Conservation (phyloP, 2,888 invertebrate genomes). For the Caenorhabditis virilis region DNA sequence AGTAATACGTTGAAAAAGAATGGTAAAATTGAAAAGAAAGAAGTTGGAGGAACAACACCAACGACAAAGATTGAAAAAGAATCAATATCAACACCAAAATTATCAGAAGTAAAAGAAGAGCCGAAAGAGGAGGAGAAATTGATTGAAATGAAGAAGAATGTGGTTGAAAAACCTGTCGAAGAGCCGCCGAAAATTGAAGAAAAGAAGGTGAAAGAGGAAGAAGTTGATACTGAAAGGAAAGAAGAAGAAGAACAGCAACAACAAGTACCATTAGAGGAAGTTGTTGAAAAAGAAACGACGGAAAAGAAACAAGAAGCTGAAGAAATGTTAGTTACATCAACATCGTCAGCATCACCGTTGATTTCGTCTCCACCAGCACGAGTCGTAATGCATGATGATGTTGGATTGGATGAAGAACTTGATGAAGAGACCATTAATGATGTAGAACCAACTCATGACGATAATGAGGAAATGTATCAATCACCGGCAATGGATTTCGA, state of each 20-base stretch:
- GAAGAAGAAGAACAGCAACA: neutral
- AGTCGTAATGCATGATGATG: too few relatives aligned
- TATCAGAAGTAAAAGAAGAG: neutral
- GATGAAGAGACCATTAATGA: too few relatives aligned
- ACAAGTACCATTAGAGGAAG: too few relatives aligned
- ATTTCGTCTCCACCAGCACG: neutral
- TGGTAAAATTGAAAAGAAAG: neutral
- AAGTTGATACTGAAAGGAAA: neutral
- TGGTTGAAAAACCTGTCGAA: neutral
- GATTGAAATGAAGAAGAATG: neutral
- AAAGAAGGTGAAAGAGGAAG: neutral
- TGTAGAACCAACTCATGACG: too few relatives aligned
- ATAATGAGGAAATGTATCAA: too few relatives aligned
- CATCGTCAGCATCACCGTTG: neutral
- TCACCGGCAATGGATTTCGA: neutral
- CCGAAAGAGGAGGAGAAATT: neutral
- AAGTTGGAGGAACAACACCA: neutral
- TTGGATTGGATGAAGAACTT: too few relatives aligned
- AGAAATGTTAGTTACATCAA: neutral
- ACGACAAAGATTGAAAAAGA: neutral
- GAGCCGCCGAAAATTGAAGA: neutral
- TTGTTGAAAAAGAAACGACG: too few relatives aligned
- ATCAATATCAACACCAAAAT: too few relatives aligned
- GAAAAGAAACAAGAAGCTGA: neutral
- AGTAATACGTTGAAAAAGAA: too few relatives aligned